These are phyloP conservation scores for Harlomillsia oculata DNA, from an alignment of 1,140 invertebrate species.

Conservation along the genomic window DNA sequence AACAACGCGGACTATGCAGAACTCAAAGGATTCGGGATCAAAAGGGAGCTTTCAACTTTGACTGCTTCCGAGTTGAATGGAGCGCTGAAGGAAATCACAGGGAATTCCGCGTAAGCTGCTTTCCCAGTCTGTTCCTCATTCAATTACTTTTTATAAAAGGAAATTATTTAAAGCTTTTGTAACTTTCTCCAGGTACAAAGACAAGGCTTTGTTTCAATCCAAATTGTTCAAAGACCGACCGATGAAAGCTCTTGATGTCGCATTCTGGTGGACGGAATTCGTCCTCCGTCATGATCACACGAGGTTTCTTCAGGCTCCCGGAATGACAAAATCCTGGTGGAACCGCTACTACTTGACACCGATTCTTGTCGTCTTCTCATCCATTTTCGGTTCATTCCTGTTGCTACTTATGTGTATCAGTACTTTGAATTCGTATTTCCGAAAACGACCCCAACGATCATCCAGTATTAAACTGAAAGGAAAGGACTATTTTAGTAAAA, in stretches of 20 bases:
- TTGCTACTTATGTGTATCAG: no score
- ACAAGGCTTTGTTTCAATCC: constrained; percentile 4
- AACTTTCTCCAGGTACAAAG: constrained; percentile 21
- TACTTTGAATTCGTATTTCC: no score
- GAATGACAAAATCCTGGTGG: no score
- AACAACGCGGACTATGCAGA: constrained; percentile 15
- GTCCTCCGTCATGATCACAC: constrained; percentile 19
- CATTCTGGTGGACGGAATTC: constrained; percentile 28
- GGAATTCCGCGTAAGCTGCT: background rate
- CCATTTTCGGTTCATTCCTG: no score
- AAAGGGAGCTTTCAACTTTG: constrained; percentile 26
- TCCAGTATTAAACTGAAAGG: no score
- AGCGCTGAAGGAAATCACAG: constrained; percentile 12
- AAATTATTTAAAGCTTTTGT: background rate
- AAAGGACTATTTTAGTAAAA: no score
- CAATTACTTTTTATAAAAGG: background rate
- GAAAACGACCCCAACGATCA: no score
- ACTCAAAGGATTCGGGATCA: constrained; percentile 30
- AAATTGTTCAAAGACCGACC: constrained; percentile 17
- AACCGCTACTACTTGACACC: no score
- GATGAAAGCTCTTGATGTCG: constrained; percentile 14
- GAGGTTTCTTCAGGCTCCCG: no score
- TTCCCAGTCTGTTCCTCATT: background rate
- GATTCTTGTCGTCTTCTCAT: no score
- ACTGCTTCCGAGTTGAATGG: constrained; percentile 19